phyloP scores from a whole-genome alignment of 2,888 invertebrate genomes.

The Hemicrepidius hirtus region DNA sequence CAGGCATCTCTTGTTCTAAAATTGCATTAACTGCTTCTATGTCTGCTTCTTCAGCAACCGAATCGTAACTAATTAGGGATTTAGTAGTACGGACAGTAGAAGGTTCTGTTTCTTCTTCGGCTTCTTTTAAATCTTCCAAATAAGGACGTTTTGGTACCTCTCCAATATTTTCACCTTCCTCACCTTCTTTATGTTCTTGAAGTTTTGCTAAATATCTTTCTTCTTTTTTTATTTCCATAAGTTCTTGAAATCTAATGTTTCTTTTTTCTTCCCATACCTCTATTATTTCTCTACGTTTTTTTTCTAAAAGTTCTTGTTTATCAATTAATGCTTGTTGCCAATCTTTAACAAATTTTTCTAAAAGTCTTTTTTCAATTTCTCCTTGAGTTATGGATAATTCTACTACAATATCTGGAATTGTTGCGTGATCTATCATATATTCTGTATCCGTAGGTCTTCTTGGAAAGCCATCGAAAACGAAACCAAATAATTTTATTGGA shows the following conservation, averaged over 20 bases:
- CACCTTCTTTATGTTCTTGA: constrained; percentile 46
- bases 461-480: constrained; percentile 79
- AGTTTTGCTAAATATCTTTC: constrained; percentile 62
- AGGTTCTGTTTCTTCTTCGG: constrained; percentile 54
- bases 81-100: constrained; percentile 26
- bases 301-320: constrained; percentile 57
- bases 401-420: constrained; percentile 77
- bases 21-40: constrained; percentile 71
- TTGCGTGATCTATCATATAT: constrained; percentile 72
- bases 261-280: constrained; percentile 62
- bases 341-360: constrained; percentile 58
- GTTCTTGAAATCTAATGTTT: constrained; percentile 58
- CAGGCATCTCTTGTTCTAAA: constrained; percentile 69
- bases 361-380: constrained; percentile 59
- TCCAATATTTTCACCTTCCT: neutral
- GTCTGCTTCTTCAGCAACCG: constrained; percentile 73
- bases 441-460: constrained; percentile 74
- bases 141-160: constrained; percentile 3
- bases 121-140: constrained; percentile 29
- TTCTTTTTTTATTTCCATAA: constrained; percentile 64
- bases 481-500: constrained; percentile 73
- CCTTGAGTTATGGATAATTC: constrained; percentile 70
- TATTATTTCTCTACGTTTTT: constrained; percentile 54
- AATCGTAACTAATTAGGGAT: constrained; percentile 68
- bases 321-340: constrained; percentile 71